These are phyloP conservation scores for Embiotoca jacksoni DNA, from an alignment of 2,113 vertebrate species.

Conservation along the genomic window DNA sequence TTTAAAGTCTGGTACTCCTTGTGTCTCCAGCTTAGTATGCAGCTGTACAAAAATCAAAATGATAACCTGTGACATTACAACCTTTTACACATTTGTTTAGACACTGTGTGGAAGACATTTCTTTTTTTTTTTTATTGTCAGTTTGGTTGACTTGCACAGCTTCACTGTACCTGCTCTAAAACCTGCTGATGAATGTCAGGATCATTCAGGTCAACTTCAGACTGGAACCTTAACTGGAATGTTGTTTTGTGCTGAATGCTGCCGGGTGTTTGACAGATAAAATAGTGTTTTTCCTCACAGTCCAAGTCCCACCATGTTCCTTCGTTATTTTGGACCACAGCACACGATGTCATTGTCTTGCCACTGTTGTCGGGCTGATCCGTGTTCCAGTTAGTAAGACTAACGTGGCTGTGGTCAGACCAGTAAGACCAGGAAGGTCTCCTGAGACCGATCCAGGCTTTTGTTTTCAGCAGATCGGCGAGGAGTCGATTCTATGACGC, in stretches of 20 bases:
- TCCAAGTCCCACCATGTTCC: neutral
- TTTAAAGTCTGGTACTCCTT: constrained; percentile 5
- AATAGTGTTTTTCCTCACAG: neutral
- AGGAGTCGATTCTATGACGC: constrained; percentile 12
- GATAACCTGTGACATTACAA: neutral
- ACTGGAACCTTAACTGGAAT: constrained; percentile 38
- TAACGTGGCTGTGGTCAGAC: constrained; percentile 37
- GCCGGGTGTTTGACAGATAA: constrained; percentile 35
- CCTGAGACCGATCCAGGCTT: constrained; percentile 60
- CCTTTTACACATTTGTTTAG: neutral
- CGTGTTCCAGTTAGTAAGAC: constrained; percentile 31
- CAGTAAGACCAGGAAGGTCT: constrained; percentile 37
- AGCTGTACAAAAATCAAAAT: constrained; percentile 28
- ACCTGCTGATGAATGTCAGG: constrained; percentile 30
- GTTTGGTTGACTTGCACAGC: too few relatives aligned
- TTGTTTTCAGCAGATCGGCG: accelerated
- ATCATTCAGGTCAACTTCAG: constrained; percentile 47
- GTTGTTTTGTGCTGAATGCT: neutral
- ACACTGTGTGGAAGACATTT: neutral
- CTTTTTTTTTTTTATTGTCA: neutral
- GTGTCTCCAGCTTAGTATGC: constrained; percentile 17
- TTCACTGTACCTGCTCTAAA: constrained; percentile 50
- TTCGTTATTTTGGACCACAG: neutral
- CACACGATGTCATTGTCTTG: neutral
- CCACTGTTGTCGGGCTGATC: neutral